Evolutionary conservation across 1,140 invertebrate species (phyloP).

Genomic region (Philopotamus ludificatus): DNA sequence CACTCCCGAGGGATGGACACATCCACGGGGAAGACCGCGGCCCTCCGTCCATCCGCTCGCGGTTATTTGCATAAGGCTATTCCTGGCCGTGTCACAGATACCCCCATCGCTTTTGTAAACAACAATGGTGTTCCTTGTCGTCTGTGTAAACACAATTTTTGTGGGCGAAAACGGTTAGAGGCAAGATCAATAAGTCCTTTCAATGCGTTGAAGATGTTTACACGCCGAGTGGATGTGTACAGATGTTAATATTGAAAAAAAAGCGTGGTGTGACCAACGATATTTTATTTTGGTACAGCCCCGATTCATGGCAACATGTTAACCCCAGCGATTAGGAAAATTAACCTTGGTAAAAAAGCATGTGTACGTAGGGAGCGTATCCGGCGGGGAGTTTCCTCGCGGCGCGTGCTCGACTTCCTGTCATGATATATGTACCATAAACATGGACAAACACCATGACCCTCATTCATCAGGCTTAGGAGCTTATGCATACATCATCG

Average conservation of each 20-base stretch:
- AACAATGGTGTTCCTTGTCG: slow-evolving; percentile 16
- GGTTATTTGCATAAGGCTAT: slow-evolving; percentile 1
- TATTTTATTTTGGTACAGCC: too few species aligned
- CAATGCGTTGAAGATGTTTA: background rate
- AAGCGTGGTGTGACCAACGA: too few species aligned
- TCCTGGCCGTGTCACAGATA: slow-evolving; percentile 12
- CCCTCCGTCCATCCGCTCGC: too few species aligned
- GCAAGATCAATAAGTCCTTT: slow-evolving; percentile 16
- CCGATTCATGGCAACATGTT: too few species aligned
- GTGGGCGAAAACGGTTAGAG: background rate
- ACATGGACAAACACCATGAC: background rate
- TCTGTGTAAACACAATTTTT: slow-evolving; percentile 21
- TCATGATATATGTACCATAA: too few species aligned
- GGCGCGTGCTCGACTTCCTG: slow-evolving; percentile 21
- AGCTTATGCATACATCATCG: too few species aligned
- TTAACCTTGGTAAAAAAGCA: slow-evolving; percentile 3
- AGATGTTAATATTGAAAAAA: too few species aligned
- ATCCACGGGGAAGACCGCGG: too few species aligned
- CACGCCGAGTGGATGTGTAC: background rate
- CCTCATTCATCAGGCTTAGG: too few species aligned
- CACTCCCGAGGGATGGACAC: too few species aligned
- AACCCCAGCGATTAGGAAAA: slow-evolving; percentile 6
- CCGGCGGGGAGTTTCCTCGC: slow-evolving; percentile 6
- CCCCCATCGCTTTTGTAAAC: slow-evolving; percentile 17
- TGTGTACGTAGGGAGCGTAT: slow-evolving; percentile 1